Percentiles rank a stretch among this genome's conserved stretches.
Conservation (phyloP, 1,140 invertebrate species). For the Chironomus tepperi region DNA sequence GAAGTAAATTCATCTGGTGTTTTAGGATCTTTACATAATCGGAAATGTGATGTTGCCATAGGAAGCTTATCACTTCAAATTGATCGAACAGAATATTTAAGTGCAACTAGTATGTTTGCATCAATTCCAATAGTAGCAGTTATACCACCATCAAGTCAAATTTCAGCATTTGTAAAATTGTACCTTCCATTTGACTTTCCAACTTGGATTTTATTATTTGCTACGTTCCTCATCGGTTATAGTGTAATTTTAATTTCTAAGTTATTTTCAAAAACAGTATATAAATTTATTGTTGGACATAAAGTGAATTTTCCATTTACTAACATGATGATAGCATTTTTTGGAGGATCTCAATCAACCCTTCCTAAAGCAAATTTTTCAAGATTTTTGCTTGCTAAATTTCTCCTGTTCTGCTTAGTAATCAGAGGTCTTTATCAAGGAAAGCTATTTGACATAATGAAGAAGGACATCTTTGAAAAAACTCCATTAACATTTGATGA, state of each 20-base stretch:
- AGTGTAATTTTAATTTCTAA: not conserved
- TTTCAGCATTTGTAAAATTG: not conserved
- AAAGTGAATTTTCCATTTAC: not conserved
- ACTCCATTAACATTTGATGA: not conserved
- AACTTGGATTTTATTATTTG: not conserved
- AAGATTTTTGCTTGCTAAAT: not conserved
- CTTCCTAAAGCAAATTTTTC: not conserved
- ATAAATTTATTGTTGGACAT: not conserved
- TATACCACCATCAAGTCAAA: not conserved
- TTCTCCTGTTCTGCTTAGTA: not conserved
- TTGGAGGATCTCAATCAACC: not conserved
- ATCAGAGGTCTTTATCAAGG: not conserved
- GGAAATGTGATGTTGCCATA: not conserved
- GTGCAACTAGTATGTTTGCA: not conserved
- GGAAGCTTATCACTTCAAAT: not conserved
- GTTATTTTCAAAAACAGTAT: not conserved
- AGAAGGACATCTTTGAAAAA: not conserved
- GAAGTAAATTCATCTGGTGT: not conserved
- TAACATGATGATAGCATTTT: not conserved
- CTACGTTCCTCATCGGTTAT: not conserved
- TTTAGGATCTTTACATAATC: not conserved
- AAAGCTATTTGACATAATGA: constrained; percentile 7
- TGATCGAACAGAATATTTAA: not conserved
- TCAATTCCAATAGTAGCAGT: not conserved
- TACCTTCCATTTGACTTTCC: not conserved